Conservation (phyloP, 2,113 vertebrate species). For the Anolis sagrei region DNA sequence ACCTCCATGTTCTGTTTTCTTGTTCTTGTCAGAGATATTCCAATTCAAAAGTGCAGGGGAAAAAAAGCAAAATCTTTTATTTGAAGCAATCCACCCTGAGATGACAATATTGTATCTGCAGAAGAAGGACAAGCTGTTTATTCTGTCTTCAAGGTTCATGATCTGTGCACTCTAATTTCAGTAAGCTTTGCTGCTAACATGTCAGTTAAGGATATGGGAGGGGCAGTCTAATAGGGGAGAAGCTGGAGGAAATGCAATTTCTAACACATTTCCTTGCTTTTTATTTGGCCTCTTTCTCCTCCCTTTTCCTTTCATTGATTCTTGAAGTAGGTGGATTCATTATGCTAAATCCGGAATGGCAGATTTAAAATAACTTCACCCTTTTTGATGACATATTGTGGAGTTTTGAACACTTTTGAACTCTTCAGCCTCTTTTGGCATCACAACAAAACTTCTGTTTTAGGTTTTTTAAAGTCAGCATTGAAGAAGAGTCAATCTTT, state of each 20-base stretch:
- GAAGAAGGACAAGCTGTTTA: background rate
- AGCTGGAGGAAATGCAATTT: background rate
- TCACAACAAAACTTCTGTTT: background rate
- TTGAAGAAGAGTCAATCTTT: no score
- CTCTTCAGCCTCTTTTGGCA: background rate
- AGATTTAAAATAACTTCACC: background rate
- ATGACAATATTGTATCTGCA: background rate
- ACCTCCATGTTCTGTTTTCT: slow-evolving; percentile 10
- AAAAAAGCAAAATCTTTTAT: slow-evolving; percentile 5
- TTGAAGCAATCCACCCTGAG: background rate
- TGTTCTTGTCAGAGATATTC: slow-evolving; percentile 8
- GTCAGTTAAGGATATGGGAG: background rate
- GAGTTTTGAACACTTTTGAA: background rate
- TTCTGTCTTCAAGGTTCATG: background rate
- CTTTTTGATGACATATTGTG: no score
- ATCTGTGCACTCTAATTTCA: background rate
- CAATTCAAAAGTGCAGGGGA: slow-evolving; percentile 14
- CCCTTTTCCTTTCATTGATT: no score
- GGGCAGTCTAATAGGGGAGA: background rate
- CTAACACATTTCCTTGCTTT: background rate
- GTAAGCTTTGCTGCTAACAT: background rate
- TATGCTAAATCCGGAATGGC: no score
- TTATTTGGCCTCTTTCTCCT: no score
- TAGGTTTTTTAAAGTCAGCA: background rate
- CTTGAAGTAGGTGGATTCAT: no score